Evolutionary conservation across 2,888 invertebrate genomes (phyloP).

Genomic region (Epistrophe eligans): DNA sequence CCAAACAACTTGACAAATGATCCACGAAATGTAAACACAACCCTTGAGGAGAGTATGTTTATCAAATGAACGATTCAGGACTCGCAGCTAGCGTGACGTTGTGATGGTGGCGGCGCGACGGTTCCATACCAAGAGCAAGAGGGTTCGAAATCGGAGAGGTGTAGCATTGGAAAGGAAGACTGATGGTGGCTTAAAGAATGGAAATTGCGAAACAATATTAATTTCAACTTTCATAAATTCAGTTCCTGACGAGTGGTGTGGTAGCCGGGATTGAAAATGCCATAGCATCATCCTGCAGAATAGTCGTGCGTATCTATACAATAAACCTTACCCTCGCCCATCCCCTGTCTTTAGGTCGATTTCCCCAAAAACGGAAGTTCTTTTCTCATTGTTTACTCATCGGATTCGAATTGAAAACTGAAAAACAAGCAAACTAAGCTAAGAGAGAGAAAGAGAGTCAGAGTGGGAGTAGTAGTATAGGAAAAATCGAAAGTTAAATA

Average conservation of each 20-base stretch:
- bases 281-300: conserved; percentile 4
- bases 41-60: conserved; percentile 73
- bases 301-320: background rate
- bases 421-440: conserved; percentile 63
- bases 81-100: background rate
- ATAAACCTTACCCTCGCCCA: background rate
- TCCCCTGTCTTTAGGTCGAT: background rate
- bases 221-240: conserved; percentile 76
- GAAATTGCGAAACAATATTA: conserved; percentile 73
- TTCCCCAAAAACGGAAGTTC: conserved; percentile 34
- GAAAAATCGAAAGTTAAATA: conserved; percentile 76
- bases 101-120: background rate
- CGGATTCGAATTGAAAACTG: conserved; percentile 71
- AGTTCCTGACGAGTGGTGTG: conserved; percentile 63
- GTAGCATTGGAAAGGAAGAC: background rate
- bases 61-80: conserved; percentile 59
- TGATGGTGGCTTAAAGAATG: conserved; percentile 61
- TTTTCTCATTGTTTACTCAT: conserved; percentile 65
- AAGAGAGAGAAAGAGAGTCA: background rate
- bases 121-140: background rate
- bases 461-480: background rate
- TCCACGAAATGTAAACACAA: conserved; percentile 75
- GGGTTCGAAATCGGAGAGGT: background rate
- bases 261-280: conserved; percentile 18
- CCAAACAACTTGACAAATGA: conserved; percentile 76